Base-by-base conservation (phyloP, 2,888 invertebrate species). In the Xylota segnis region DNA sequence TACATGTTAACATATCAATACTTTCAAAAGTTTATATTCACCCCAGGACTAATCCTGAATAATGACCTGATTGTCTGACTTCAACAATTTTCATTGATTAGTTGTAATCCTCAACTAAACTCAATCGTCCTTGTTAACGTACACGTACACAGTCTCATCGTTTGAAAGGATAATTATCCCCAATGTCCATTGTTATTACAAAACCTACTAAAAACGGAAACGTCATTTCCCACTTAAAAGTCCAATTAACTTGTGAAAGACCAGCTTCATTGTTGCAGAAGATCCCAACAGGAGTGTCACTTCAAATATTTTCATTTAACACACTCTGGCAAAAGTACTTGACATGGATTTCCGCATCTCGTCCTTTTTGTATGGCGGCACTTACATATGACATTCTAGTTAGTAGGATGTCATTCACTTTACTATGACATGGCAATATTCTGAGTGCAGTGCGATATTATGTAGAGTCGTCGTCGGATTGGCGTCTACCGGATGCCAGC, bases 321-420 rank as follows among this genome's bases (percentile, higher is more conserved):
- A 18, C 59, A 61, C 43, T 27, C 71, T 47, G 54, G 54, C 71
- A 32, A 32, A 5, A 59, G 34, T 29, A 47, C 71, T 71, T 71
- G 71, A 71, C 71, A 71, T 34, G 58, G 58, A 71, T 71, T 71
- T 70, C 47, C 71, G 47, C 18, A 70, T 70, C 45, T 43, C 29
- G 43, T 40, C 59, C 40, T 40, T 59, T 59, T 34, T 47, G 12
- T 34, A 16, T 43, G n/a, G 29, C 29, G 37, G 32, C 10, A 52
- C 18, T 40, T 59, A 40, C 29, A 16, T 76, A 58, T 59, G 68
- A 50, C 66, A 76, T 76, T 76, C 40, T 52, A 68, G 59, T 61
- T 68, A 61, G 61, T 52, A 23, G 32, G 23, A 61, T 70, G 77
- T 61, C 77, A 77, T 68, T 70, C 77, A 77, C 70, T 54, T 70